Evolutionary conservation across 2,888 invertebrate species (phyloP), one percentile per base, ranked within the genome.

Genomic region (Troides aeacus): DNA sequence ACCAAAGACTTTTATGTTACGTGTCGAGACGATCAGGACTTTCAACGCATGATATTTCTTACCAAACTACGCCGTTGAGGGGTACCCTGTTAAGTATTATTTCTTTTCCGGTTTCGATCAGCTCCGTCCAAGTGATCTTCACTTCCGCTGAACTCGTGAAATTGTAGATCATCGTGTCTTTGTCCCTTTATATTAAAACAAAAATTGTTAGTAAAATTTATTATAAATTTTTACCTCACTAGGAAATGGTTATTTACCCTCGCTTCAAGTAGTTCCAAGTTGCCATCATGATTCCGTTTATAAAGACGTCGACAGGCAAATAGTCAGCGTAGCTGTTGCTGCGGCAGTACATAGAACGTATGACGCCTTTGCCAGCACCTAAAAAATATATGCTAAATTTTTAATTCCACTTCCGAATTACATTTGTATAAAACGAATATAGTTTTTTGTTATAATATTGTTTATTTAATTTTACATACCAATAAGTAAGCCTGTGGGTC

Each of bases 61-160:
- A 94, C 97, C 97, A 96, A 78, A 95, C 94, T 0, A 97, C 96
- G 5, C 96, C 95, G 77, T 97, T 97, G 24, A 98, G 91, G 0
- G 98, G 98, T 70, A 98, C 94, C 78, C 94, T 94, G 72, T 94
- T 94, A 81, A 95, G 94, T 66, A 97, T 95, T 58, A 97, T 95
- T 81, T 94, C 94, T 65, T 96, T 93, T 0, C 97, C 97, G 17
- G 96, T 94, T 70, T 95, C 94, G 69, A 98, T 96, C 81, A 99
- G 94, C 83, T 96, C 97, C 18, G 95, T 95, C 98, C 98, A 99
- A 0, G 97, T 96, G 12, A 96, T 93, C 85, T 95, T 95, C 79
- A 96, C 95, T 83, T 96, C 96, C 17, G 94, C 94, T 24, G 96
- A 96, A 62, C 96, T 96, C 2, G 96, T 96, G 81, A 96, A 93